These are phyloP conservation scores for Aproaerema taeniolella DNA, from an alignment of 2,888 invertebrate species.

Conservation along the genomic window DNA sequence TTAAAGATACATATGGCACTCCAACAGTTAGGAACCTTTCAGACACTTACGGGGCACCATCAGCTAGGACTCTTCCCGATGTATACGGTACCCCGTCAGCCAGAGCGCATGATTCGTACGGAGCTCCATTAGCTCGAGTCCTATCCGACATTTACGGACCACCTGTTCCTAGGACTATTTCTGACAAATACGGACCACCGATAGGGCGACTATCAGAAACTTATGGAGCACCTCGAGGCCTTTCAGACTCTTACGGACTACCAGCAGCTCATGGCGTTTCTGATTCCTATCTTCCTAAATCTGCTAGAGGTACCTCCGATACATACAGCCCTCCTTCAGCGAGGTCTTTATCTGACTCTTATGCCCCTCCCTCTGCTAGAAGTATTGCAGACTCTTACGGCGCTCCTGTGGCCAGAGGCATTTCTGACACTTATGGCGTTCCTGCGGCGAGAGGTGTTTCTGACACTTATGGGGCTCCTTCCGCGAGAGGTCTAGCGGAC, in stretches of 20 bases:
- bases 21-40: conserved; percentile 20
- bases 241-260: conserved; percentile 28
- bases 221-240: neutral
- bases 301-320: conserved; percentile 17
- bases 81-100: conserved; percentile 36
- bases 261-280: conserved; percentile 17
- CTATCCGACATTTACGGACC: conserved; percentile 15
- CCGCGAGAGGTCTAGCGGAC: conserved; percentile 14
- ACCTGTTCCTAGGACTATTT: conserved; percentile 12
- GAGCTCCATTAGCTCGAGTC: conserved; percentile 24
- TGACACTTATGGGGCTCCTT: conserved; percentile 1
- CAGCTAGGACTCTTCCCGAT: conserved; percentile 19
- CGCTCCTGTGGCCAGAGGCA: conserved; percentile 16
- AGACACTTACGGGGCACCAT: conserved; percentile 32
- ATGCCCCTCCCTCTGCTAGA: neutral
- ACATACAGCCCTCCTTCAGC: conserved; percentile 28
- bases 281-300: conserved; percentile 31
- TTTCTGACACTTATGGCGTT: conserved; percentile 31
- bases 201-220: conserved; percentile 15
- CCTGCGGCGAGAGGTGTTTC: conserved; percentile 23
- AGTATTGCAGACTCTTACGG: neutral
- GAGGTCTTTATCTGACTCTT: neutral
- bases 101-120: conserved; percentile 28
- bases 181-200: conserved; percentile 34
- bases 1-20: conserved; percentile 27